phyloP scores from a whole-genome alignment of 2,797 vertebrate genomes.

The Micrastur ruficollis region DNA sequence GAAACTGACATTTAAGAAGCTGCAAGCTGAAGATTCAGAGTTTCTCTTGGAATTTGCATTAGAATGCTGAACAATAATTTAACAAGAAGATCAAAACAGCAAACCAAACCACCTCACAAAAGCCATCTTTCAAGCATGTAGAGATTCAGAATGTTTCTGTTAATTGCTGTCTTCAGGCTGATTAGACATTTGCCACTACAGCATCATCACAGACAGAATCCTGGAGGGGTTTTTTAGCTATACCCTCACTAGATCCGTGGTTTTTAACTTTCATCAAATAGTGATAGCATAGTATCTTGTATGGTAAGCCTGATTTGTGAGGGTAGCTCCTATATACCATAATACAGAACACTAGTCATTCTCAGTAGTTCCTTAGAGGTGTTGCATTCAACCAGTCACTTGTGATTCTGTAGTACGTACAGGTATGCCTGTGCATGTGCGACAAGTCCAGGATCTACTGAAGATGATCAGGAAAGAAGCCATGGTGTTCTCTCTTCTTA shows the following conservation, averaged over 20 bases:
- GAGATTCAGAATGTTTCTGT: not conserved
- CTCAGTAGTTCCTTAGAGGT: not conserved
- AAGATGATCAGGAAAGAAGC: not conserved
- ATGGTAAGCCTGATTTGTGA: not conserved
- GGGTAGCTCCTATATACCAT: accelerated
- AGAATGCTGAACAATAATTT: not conserved
- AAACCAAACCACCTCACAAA: not conserved
- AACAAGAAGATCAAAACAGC: conserved; percentile 23
- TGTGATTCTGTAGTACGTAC: not conserved
- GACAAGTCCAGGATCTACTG: not conserved
- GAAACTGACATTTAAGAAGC: not conserved
- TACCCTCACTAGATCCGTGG: not conserved
- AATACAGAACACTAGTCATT: not conserved
- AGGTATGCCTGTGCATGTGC: not conserved
- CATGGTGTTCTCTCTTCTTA: not conserved
- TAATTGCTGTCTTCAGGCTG: not conserved
- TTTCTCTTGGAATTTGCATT: not conserved
- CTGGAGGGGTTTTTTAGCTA: not conserved
- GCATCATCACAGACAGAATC: not conserved
- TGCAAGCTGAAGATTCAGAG: not conserved
- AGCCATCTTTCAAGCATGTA: not conserved
- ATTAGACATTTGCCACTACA: not conserved
- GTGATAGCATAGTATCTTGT: not conserved
- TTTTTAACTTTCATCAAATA: not conserved
- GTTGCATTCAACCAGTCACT: not conserved